phyloP scores from a whole-genome alignment of 2,888 invertebrate species.

The Oligia fasciuncula region DNA sequence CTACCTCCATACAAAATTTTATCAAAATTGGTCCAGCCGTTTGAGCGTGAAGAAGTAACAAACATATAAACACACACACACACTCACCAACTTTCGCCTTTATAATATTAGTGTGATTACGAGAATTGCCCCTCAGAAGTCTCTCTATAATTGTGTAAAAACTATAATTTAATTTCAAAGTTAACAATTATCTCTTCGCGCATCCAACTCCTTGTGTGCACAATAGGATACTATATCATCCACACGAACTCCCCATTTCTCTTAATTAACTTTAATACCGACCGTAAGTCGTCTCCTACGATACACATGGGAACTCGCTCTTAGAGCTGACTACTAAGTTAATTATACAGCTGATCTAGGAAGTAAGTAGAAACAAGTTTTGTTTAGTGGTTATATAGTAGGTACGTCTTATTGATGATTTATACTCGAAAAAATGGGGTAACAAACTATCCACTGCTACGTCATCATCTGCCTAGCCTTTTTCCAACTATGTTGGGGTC shows the following conservation, averaged over 20 bases:
- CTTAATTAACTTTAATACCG: conserved; percentile 57
- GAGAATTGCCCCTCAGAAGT: too few relatives aligned
- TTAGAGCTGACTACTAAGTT: conserved; percentile 28
- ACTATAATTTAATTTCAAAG: background rate
- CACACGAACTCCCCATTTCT: conserved; percentile 37
- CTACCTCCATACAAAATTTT: too few relatives aligned
- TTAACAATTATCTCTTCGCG: conserved; percentile 12
- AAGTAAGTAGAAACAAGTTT: conserved; percentile 9
- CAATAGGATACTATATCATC: conserved; percentile 45
- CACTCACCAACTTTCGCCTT: too few relatives aligned
- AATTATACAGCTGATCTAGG: conserved; percentile 12
- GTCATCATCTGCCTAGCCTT: too few relatives aligned
- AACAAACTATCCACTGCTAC: background rate
- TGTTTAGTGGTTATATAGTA: background rate
- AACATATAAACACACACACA: too few relatives aligned
- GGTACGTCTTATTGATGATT: background rate
- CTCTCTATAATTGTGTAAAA: background rate
- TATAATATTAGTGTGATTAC: too few relatives aligned
- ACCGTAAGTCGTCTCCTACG: conserved; percentile 55
- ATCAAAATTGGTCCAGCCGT: too few relatives aligned
- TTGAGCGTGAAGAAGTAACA: too few relatives aligned
- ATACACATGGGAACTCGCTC: conserved; percentile 42
- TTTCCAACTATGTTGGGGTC: too few relatives aligned
- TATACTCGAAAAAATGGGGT: background rate
- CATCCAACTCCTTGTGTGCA: conserved; percentile 14